Conservation (phyloP, 2,113 vertebrate species). For the Okapia johnstoni region DNA sequence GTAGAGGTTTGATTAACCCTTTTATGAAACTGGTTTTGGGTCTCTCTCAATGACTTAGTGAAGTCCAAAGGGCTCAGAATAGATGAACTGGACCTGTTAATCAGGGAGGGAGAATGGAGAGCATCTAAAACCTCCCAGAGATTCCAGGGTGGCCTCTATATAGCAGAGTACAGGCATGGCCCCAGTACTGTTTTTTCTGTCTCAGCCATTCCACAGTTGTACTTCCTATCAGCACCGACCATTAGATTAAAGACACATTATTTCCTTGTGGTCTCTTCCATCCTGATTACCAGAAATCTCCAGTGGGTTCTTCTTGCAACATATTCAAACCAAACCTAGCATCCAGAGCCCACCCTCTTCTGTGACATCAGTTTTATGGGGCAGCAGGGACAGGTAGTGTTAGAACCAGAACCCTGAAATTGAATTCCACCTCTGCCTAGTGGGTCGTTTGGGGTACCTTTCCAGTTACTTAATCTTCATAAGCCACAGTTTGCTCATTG, state of each 20-base stretch:
- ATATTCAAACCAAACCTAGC: not conserved
- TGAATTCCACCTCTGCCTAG: not conserved
- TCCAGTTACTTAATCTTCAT: not conserved
- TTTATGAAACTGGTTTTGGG: not conserved
- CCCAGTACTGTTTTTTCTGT: not conserved
- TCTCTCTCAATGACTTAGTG: not conserved
- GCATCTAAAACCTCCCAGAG: not conserved
- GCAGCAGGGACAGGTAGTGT: not conserved
- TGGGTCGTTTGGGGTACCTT: not conserved
- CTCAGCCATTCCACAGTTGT: not conserved
- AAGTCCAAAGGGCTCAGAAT: not conserved
- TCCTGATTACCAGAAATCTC: not conserved
- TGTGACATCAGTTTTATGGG: not conserved
- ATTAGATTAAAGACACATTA: not conserved
- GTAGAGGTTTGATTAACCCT: not conserved
- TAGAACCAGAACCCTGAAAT: not conserved
- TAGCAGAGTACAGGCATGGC: not conserved
- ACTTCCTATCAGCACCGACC: not conserved
- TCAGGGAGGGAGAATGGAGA: not conserved
- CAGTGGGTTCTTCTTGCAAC: not conserved
- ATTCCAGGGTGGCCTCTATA: accelerated
- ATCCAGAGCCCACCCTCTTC: not conserved
- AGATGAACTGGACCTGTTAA: not conserved
- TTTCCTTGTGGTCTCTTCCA: not conserved
- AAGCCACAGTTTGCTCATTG: not conserved